Evolutionary conservation across 2,113 vertebrate genomes (phyloP).

Genomic region (Cnemophilus loriae): DNA sequence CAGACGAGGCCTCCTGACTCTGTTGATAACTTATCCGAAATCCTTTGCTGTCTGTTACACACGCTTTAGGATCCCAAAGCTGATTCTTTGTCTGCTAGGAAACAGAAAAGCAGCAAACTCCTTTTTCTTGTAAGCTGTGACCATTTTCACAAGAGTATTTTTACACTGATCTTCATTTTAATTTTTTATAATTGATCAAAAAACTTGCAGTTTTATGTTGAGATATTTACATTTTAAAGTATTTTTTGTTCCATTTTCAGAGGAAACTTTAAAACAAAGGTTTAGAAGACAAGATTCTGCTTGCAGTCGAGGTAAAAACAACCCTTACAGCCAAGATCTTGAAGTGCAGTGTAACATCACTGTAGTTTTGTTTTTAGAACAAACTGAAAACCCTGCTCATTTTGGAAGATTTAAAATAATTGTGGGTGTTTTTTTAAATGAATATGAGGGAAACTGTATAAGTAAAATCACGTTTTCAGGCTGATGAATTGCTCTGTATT

Average conservation of each 20-base stretch:
- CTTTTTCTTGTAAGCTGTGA: neutral
- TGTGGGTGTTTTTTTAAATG: neutral
- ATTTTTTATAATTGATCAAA: neutral
- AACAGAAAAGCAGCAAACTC: neutral
- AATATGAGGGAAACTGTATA: neutral
- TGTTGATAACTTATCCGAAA: neutral
- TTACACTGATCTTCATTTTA: neutral
- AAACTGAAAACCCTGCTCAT: neutral
- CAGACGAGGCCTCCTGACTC: neutral
- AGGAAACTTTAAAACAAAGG: neutral
- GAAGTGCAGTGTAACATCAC: neutral
- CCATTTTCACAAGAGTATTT: neutral
- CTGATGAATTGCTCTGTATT: neutral
- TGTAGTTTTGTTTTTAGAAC: neutral
- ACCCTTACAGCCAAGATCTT: neutral
- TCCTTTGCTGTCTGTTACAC: neutral
- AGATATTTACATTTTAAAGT: neutral
- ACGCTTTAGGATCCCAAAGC: neutral
- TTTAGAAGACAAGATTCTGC: neutral
- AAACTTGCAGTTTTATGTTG: neutral
- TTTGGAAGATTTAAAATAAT: neutral
- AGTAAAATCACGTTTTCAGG: neutral
- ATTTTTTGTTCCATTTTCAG: neutral
- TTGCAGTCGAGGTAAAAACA: neutral
- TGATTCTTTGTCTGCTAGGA: neutral